A percentile compares a stretch with the other conserved stretches of the same genome.
Conservation (phyloP, 2,888 invertebrate genomes). For the Ophion slaviceki region DNA sequence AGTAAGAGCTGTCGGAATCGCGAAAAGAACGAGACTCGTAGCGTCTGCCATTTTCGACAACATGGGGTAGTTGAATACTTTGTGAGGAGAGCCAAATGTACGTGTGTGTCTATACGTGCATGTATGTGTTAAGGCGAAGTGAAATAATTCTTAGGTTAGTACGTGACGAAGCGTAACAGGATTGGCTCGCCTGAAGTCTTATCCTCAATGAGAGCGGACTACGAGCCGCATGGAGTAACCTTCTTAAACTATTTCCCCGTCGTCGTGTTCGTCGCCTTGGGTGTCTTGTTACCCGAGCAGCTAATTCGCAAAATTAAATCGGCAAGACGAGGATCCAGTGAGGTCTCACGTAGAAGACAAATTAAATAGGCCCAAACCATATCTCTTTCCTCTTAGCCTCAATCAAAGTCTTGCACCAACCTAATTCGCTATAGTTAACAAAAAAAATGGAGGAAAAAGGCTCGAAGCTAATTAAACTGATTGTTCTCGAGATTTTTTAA, state of each 20-base stretch:
- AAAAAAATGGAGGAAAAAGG: too few relatives aligned
- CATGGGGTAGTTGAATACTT: background rate
- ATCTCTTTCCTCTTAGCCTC: background rate
- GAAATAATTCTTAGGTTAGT: slow-evolving; percentile 57
- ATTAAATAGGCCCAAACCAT: background rate
- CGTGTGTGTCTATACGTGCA: slow-evolving; percentile 13
- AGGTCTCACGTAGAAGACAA: slow-evolving; percentile 1
- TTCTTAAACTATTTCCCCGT: slow-evolving; percentile 54
- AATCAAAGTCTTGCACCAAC: too few relatives aligned
- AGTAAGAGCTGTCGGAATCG: too few relatives aligned
- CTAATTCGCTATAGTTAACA: too few relatives aligned
- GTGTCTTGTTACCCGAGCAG: slow-evolving; percentile 45
- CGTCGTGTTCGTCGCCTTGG: slow-evolving; percentile 23
- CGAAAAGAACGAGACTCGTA: background rate
- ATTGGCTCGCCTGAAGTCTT: slow-evolving; percentile 55
- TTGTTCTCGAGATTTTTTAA: too few relatives aligned
- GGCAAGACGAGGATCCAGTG: slow-evolving; percentile 15
- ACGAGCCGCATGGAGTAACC: slow-evolving; percentile 39
- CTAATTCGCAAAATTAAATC: slow-evolving; percentile 64
- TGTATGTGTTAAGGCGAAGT: background rate
- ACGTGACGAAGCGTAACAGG: slow-evolving; percentile 64
- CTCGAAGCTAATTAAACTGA: too few relatives aligned
- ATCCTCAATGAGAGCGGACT: slow-evolving; percentile 43
- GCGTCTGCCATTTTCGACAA: background rate
- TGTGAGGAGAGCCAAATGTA: background rate